A percentile compares a stretch with the other conserved stretches of the same genome.
Evolutionary conservation across 2,113 vertebrate genomes (phyloP).

Genomic region (Alectura lathami): DNA sequence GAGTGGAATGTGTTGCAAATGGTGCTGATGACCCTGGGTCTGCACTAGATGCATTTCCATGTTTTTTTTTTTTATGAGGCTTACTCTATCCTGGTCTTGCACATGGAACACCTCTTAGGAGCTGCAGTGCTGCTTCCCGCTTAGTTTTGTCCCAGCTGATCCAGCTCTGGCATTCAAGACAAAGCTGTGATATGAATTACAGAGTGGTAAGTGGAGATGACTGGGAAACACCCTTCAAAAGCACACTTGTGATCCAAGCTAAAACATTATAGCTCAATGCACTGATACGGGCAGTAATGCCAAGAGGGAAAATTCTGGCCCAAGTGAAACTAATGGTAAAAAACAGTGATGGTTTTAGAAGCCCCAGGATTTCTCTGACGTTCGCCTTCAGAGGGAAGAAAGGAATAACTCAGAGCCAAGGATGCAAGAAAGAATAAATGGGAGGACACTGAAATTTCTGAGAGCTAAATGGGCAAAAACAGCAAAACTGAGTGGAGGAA

Average conservation of each 20-base stretch:
- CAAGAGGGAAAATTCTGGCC: neutral
- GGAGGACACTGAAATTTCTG: neutral
- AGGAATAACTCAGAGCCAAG: neutral
- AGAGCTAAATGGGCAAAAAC: neutral
- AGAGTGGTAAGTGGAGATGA: rapidly evolving
- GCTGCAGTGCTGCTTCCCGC: neutral
- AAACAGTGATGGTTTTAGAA: neutral
- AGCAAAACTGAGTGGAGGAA: neutral
- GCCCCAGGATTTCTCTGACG: neutral
- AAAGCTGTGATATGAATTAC: neutral
- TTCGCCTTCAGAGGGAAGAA: neutral
- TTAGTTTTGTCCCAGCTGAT: neutral
- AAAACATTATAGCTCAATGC: neutral
- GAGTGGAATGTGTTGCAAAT: neutral
- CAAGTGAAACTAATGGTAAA: neutral
- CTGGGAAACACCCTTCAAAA: neutral
- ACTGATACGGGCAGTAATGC: neutral
- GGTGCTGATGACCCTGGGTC: neutral
- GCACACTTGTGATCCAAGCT: neutral
- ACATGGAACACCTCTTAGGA: neutral
- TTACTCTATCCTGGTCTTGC: neutral
- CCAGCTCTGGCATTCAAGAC: neutral
- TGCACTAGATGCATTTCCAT: neutral
- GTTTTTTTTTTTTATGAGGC: neutral
- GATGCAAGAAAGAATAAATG: neutral